Evolutionary conservation across 2,888 invertebrate species (phyloP).

Genomic region (Caenorhabditis virilis): DNA sequence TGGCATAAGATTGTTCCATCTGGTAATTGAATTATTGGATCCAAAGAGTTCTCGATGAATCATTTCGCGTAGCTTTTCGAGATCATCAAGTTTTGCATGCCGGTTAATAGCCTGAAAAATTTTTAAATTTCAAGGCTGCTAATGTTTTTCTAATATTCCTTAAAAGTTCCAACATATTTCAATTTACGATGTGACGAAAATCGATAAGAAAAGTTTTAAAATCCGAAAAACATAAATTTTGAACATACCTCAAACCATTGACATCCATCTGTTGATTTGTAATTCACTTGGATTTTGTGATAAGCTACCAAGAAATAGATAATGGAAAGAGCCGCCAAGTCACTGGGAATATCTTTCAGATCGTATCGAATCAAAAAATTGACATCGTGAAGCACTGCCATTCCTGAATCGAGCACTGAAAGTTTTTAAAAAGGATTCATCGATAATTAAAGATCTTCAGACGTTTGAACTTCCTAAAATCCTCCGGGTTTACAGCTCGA

Average conservation of each 20-base stretch:
- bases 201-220: no score
- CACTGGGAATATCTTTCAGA: slow-evolving; percentile 6
- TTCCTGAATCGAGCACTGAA: slow-evolving; percentile 25
- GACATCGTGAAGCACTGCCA: slow-evolving; percentile 32
- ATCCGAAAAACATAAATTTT: no score
- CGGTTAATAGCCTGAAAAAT: slow-evolving; percentile 3
- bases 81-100: slow-evolving; percentile 9
- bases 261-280: no score
- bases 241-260: no score
- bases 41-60: slow-evolving; percentile 19
- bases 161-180: no score
- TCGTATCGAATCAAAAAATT: neutral
- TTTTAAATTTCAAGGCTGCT: neutral
- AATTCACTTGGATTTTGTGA: slow-evolving; percentile 17
- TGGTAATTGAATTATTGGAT: no score
- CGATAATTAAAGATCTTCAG: neutral
- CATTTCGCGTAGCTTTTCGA: slow-evolving; percentile 4
- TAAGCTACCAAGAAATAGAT: slow-evolving; percentile 23
- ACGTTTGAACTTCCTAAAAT: slow-evolving; percentile 16
- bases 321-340: slow-evolving; percentile 14
- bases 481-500: slow-evolving; percentile 14
- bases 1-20: no score
- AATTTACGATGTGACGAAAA: no score
- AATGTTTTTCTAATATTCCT: slow-evolving; percentile 6
- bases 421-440: neutral